These are phyloP conservation scores for Spicauda simplicius DNA, from an alignment of 2,888 invertebrate genomes.

Conservation along the genomic window DNA sequence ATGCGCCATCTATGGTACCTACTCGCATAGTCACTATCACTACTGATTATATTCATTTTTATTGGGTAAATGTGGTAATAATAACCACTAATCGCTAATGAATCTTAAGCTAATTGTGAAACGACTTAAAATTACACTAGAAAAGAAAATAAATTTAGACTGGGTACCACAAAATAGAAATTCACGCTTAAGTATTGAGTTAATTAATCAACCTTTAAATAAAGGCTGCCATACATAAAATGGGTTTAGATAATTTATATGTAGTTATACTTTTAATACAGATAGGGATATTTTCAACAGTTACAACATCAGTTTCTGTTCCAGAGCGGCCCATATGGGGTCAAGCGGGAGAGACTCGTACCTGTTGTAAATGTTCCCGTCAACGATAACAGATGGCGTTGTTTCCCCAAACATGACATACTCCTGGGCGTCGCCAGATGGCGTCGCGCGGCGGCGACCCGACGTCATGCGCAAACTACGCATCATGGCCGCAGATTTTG, in stretches of 20 bases:
- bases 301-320: conserved; percentile 63
- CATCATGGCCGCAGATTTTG: conserved; percentile 68
- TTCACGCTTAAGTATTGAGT: too few species aligned
- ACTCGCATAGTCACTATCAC: neutral
- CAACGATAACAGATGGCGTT: conserved; percentile 46
- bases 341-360: conserved; percentile 52
- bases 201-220: too few species aligned
- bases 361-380: conserved; percentile 43
- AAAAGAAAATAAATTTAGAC: too few species aligned
- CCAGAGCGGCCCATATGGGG: conserved; percentile 70
- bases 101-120: too few species aligned
- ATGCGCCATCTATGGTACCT: neutral
- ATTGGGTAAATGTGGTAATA: neutral
- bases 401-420: conserved; percentile 51
- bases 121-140: too few species aligned
- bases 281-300: neutral
- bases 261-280: neutral
- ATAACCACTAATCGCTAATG: too few species aligned
- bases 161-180: too few species aligned
- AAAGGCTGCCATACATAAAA: too few species aligned
- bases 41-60: neutral
- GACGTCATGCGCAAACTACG: conserved; percentile 66
- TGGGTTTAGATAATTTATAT: too few species aligned
- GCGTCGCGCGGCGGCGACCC: conserved; percentile 53
- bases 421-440: conserved; percentile 38